Conservation (phyloP, 2,888 invertebrate genomes). For the Synanthedon tipuliformis region DNA sequence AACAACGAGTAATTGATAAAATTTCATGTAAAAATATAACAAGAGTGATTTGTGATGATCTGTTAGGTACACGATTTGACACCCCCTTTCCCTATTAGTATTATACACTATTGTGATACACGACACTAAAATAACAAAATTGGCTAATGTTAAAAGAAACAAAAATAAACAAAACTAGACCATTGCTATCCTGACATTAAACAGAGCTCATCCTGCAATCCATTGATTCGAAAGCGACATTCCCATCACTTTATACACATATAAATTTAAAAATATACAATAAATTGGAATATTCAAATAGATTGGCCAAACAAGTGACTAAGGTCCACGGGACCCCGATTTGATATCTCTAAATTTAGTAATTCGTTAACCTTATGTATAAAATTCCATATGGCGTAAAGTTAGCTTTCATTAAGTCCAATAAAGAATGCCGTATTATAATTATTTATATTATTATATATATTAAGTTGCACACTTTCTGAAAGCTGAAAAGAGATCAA, state of each 20-base stretch:
- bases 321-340: conserved; percentile 62
- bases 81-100: conserved; percentile 63
- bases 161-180: conserved; percentile 67
- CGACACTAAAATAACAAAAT: conserved; percentile 69
- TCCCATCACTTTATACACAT: conserved; percentile 35
- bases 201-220: conserved; percentile 66
- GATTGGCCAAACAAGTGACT: conserved; percentile 70
- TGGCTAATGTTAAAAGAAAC: conserved; percentile 66
- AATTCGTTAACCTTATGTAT: conserved; percentile 70
- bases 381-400: conserved; percentile 70
- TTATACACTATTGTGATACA: conserved; percentile 66
- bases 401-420: conserved; percentile 69
- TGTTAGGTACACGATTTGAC: conserved; percentile 65
- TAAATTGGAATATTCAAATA: conserved; percentile 68
- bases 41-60: conserved; percentile 35
- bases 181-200: conserved; percentile 67
- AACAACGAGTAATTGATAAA: conserved; percentile 66
- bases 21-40: conserved; percentile 63
- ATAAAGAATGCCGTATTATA: conserved; percentile 51
- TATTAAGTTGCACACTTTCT: conserved; percentile 65
- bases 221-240: conserved; percentile 56
- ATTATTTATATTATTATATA: conserved; percentile 18
- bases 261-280: conserved; percentile 60
- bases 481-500: conserved; percentile 71
- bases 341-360: conserved; percentile 68